phyloP scores from a whole-genome alignment of 2,113 vertebrate species.

The Sorex fumeus region DNA sequence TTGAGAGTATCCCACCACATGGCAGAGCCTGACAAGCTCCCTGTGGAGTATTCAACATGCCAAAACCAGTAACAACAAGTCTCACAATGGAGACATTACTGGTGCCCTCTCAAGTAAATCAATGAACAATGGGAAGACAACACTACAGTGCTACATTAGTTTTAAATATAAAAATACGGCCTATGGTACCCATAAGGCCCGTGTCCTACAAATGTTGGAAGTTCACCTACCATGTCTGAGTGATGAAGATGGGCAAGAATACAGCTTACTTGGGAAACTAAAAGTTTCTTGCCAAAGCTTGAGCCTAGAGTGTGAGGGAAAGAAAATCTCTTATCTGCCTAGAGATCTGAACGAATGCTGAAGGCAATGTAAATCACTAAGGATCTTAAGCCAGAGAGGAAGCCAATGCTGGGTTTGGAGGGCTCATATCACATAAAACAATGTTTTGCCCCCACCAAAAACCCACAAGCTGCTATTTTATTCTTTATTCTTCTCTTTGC shows the following conservation, averaged over 20 bases:
- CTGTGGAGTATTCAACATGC: too few relatives aligned
- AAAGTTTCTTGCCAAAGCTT: not conserved
- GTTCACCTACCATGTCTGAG: not conserved
- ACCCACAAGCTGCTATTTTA: slow-evolving; percentile 18
- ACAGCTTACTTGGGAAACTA: not conserved
- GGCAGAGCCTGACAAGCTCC: too few relatives aligned
- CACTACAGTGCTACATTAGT: too few relatives aligned
- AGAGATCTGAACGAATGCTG: not conserved
- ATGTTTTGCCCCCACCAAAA: not conserved
- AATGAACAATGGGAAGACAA: too few relatives aligned
- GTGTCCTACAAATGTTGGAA: not conserved
- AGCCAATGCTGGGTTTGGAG: not conserved
- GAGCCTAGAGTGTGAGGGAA: not conserved
- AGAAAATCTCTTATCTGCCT: not conserved
- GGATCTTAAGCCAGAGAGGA: not conserved
- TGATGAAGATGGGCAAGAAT: not conserved
- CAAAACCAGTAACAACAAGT: too few relatives aligned
- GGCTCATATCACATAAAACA: not conserved
- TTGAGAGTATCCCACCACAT: too few relatives aligned
- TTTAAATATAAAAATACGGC: slow-evolving; percentile 24
- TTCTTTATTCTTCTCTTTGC: slow-evolving; percentile 15
- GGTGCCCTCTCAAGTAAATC: too few relatives aligned
- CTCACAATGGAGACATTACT: too few relatives aligned
- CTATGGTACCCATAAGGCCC: not conserved
- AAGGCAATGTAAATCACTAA: not conserved